Evolutionary conservation across 2,888 invertebrate species (phyloP).

Genomic region (Lasioglossum vierecki): DNA sequence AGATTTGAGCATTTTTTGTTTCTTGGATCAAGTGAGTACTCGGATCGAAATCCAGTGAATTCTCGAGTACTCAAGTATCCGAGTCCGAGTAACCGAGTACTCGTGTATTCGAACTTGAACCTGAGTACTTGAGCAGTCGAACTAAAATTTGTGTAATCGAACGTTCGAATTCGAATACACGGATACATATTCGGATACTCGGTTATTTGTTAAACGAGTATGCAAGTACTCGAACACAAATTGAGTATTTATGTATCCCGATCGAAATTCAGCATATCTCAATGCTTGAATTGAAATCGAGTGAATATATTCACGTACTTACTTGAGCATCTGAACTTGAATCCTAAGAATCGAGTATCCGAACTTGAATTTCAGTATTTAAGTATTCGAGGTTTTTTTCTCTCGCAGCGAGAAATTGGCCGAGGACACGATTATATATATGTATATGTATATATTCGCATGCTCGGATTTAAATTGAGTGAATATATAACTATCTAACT

Average conservation of each 20-base stretch:
- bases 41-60: neutral
- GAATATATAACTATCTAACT: neutral
- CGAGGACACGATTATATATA: too few relatives aligned
- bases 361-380: neutral
- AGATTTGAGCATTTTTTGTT: neutral
- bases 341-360: too few relatives aligned
- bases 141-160: neutral
- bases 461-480: neutral
- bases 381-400: neutral
- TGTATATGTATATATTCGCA: neutral
- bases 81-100: neutral
- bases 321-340: too few relatives aligned
- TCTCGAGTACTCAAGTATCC: neutral
- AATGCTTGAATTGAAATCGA: too few relatives aligned
- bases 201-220: neutral
- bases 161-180: neutral
- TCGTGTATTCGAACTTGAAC: neutral
- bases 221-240: neutral
- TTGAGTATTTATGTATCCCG: too few relatives aligned
- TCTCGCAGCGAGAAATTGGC: neutral
- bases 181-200: neutral
- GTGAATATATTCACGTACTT: too few relatives aligned
- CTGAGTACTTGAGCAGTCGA: conserved; percentile 1
- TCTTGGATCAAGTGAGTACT: neutral
- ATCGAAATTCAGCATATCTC: too few relatives aligned